Percentiles rank a stretch among this genome's conserved stretches.
These are phyloP conservation scores for Ornithorhynchus anatinus DNA, from an alignment of 2,113 vertebrate species.

Conservation along the genomic window DNA sequence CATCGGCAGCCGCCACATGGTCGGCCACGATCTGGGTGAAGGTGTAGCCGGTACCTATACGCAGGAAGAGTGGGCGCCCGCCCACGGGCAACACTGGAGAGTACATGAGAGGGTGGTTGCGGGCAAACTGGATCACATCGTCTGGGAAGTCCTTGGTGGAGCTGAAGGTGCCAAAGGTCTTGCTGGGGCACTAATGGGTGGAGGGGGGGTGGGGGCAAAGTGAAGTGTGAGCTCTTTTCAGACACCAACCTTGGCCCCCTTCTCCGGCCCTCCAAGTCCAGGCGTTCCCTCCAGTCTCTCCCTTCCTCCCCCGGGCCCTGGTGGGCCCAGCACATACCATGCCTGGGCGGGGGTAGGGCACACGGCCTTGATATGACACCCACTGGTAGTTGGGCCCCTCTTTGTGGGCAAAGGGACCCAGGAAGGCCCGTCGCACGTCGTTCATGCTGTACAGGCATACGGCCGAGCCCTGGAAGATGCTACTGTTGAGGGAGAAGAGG, in stretches of 20 bases:
- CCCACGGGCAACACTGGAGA: constrained; percentile 80
- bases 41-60: constrained; percentile 81
- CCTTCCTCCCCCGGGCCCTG: too few relatives aligned
- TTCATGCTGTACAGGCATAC: constrained; percentile 95
- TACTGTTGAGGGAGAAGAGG: constrained; percentile 63
- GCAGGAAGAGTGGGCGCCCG: constrained; percentile 86
- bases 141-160: constrained; percentile 97
- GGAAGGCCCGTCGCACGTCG: constrained; percentile 93
- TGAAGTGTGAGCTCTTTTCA: background rate
- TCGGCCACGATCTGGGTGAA: constrained; percentile 89
- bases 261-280: background rate
- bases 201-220: background rate
- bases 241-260: background rate
- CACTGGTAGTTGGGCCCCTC: constrained; percentile 97
- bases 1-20: constrained; percentile 87
- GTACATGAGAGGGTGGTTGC: constrained; percentile 94
- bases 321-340: constrained; percentile 79
- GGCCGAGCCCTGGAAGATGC: constrained; percentile 92
- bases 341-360: constrained; percentile 95
- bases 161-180: constrained; percentile 93
- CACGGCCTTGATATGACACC: constrained; percentile 94
- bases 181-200: constrained; percentile 88
- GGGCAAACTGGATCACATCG: constrained; percentile 90
- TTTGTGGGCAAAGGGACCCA: constrained; percentile 98
- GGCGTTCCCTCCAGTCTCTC: background rate